phyloP scores from a whole-genome alignment of 2,888 invertebrate genomes.

The Graphium colonna region DNA sequence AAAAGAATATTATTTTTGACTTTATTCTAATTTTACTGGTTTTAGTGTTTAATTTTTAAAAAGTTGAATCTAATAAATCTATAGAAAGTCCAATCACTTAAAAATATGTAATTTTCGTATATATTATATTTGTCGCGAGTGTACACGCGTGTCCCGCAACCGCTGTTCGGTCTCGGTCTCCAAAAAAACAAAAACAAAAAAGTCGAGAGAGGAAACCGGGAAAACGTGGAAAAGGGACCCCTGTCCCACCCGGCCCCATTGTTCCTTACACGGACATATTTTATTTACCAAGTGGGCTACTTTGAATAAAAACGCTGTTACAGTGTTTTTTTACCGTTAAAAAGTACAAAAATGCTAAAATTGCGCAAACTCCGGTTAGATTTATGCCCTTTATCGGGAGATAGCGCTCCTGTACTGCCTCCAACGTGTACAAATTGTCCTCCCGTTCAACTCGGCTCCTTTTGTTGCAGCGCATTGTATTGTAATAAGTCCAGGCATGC shows the following conservation, averaged over 20 bases:
- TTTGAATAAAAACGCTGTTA: constrained; percentile 78
- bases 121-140: constrained; percentile 3
- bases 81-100: too few relatives aligned
- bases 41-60: too few relatives aligned
- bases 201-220: constrained; percentile 35
- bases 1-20: too few relatives aligned
- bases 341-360: constrained; percentile 58
- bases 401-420: constrained; percentile 14
- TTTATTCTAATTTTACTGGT: too few relatives aligned
- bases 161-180: neutral
- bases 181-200: constrained; percentile 27
- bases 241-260: constrained; percentile 64
- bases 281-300: constrained; percentile 75
- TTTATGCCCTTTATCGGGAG: constrained; percentile 25
- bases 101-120: too few relatives aligned
- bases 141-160: constrained; percentile 9
- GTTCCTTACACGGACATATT: constrained; percentile 72
- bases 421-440: constrained; percentile 19
- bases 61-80: too few relatives aligned
- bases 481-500: constrained; percentile 10
- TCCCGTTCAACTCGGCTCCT: constrained; percentile 7
- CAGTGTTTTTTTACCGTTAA: constrained; percentile 53
- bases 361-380: constrained; percentile 31
- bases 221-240: constrained; percentile 44
- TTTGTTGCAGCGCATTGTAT: constrained; percentile 16